phyloP scores from a whole-genome alignment of 2,797 vertebrate species.

The Ctenopoma kingsleyae region DNA sequence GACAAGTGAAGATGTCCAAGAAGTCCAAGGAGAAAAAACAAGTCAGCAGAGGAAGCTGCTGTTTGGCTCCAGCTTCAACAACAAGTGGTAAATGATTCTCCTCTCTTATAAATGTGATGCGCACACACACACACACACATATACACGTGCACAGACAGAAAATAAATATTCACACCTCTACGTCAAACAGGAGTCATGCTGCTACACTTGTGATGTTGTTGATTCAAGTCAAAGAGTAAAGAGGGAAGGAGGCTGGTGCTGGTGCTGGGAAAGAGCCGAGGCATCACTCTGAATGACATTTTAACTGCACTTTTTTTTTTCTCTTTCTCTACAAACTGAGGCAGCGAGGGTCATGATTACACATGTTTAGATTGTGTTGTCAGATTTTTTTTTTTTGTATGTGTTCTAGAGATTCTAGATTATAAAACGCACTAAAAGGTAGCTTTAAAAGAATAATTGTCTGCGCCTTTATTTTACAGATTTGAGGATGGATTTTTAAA shows the following conservation, averaged over 20 bases:
- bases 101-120: conserved; percentile 41
- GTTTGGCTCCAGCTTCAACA: conserved; percentile 42
- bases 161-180: conserved; percentile 46
- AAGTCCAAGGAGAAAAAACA: conserved; percentile 3
- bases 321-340: not conserved
- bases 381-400: not conserved
- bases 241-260: not conserved
- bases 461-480: not conserved
- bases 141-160: conserved; percentile 25
- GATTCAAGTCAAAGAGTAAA: conserved; percentile 52
- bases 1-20: not conserved
- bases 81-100: conserved; percentile 52
- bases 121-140: conserved; percentile 50
- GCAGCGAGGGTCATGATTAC: not conserved
- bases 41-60: conserved; percentile 17
- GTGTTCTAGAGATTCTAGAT: not conserved
- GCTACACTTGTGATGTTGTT: conserved; percentile 50
- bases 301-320: not conserved
- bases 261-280: not conserved
- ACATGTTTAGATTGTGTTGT: not conserved
- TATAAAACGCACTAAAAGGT: conserved; percentile 1
- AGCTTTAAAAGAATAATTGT: conserved; percentile 6
- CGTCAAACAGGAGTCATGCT: conserved; percentile 34
- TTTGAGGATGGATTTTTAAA: conserved; percentile 4
- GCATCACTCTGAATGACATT: conserved; percentile 25